phyloP scores from a whole-genome alignment of 2,113 vertebrate species.

The Salvelinus alpinus region DNA sequence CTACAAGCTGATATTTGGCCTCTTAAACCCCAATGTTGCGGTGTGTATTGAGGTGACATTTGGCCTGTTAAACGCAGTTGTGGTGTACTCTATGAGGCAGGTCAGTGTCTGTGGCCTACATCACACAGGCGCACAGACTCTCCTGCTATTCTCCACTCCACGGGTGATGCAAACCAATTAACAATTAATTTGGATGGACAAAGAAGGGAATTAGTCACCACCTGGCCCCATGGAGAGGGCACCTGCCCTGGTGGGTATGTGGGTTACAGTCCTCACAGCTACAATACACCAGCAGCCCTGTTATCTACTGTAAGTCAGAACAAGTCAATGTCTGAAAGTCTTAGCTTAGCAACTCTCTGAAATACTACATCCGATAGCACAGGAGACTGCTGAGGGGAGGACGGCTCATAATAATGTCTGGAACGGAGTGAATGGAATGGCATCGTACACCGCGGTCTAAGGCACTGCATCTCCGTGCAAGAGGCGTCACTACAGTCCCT shows the following conservation, averaged over 20 bases:
- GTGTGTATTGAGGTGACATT: conserved; percentile 2
- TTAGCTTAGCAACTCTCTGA: background rate
- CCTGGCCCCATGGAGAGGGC: conserved; percentile 76
- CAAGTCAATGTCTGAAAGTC: conserved; percentile 20
- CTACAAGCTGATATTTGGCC: too few species aligned
- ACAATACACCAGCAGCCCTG: conserved; percentile 35
- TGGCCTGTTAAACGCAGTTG: conserved; percentile 55
- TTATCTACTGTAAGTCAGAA: conserved; percentile 25
- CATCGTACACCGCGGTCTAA: too few species aligned
- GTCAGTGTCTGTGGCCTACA: conserved; percentile 47
- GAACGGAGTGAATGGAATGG: too few species aligned
- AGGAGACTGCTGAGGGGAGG: too few species aligned
- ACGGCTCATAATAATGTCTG: too few species aligned
- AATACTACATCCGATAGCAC: too few species aligned
- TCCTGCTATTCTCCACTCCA: conserved; percentile 64
- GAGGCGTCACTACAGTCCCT: too few species aligned
- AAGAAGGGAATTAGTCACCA: conserved; percentile 73
- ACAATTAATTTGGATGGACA: conserved; percentile 77
- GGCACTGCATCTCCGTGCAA: too few species aligned
- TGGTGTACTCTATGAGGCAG: conserved; percentile 25
- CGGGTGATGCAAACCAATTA: conserved; percentile 79
- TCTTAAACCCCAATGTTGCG: too few species aligned
- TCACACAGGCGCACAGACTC: conserved; percentile 58
- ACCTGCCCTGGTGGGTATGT: conserved; percentile 75
- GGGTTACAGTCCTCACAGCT: conserved; percentile 52